phyloP scores from a whole-genome alignment of 92 coral and sea anemone genomes.

The Epizoanthus ramosus region DNA sequence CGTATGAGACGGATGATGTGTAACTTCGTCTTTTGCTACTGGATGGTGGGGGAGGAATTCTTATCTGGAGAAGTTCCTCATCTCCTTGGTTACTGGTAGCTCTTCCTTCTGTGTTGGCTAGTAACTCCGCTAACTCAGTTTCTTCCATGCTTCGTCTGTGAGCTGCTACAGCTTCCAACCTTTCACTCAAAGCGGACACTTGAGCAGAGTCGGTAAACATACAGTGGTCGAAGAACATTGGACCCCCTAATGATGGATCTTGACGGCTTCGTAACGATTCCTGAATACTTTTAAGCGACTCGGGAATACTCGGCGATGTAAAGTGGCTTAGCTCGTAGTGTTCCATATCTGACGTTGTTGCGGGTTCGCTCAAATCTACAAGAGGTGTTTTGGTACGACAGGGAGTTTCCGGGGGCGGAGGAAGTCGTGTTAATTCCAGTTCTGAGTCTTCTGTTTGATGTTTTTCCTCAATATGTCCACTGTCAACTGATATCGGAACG shows the following conservation, averaged over 20 bases:
- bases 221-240: slow-evolving; percentile 30
- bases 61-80: slow-evolving; percentile 33
- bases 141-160: slow-evolving; percentile 61
- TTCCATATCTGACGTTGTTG: slow-evolving; percentile 2
- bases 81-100: background rate
- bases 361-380: slow-evolving; percentile 9
- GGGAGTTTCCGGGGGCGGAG: slow-evolving; percentile 31
- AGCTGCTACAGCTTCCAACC: slow-evolving; percentile 79
- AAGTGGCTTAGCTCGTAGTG: slow-evolving; percentile 15
- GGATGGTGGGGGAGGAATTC: slow-evolving; percentile 40
- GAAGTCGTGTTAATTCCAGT: slow-evolving; percentile 11
- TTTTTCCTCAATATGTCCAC: too few relatives aligned
- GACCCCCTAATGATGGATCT: slow-evolving; percentile 7
- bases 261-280: slow-evolving; percentile 39
- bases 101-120: slow-evolving; percentile 43
- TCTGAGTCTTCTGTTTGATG: background rate
- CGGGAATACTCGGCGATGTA: slow-evolving; percentile 27
- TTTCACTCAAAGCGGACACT: slow-evolving; percentile 58
- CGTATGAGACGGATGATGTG: slow-evolving; percentile 32
- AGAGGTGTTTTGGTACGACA: background rate
- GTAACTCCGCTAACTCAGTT: slow-evolving; percentile 44
- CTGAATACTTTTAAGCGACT: slow-evolving; percentile 26
- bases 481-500: too few relatives aligned
- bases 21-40: slow-evolving; percentile 39
- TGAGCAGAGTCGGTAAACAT: slow-evolving; percentile 39